Base-by-base conservation (phyloP, 2,113 vertebrate species). In the Pionites leucogaster region DNA sequence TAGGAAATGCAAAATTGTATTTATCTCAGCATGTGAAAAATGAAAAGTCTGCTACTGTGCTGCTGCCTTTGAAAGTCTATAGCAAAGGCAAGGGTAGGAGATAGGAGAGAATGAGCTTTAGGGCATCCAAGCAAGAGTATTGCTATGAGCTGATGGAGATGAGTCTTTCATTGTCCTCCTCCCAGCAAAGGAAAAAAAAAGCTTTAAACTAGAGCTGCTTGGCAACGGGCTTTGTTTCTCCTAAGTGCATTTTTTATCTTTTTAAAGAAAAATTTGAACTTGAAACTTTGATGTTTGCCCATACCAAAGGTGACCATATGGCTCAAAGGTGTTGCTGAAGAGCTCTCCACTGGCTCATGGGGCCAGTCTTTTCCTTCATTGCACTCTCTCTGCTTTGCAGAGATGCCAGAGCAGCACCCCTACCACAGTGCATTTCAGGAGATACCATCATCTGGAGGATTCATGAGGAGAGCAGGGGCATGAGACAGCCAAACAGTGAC, bases 1-100 rank as follows among this genome's bases (percentile, higher is more conserved):
- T 95, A 95, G 59, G 75, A 53, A 89, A 95, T 82, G 60, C 62
- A 59, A 92, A 79, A 92, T 44, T 10, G n/a, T 74, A 49, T 76
- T 85, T 53, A 85, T 82, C 75, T 79, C 84, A 82, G 75, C 59
- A 49, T 72, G 57, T 63, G 67, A 82, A 80, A 87, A 91, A 85
- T 69, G 63, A 79, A 47, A 92, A 53, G 37, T 60, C n/a, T 82
- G 64, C n/a, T 92, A 50, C 62, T 70, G 84, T 78, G 50, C 42
- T 70, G 50, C 69, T 71, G 65, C 47, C 47, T 89, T 79, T 65
- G 41, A 62, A 93, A 50, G 22, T 59, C 78, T 82, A 49, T 29
- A 67, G 44, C 74, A 71, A 92, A 87, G 46, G 42, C n/a, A 88
- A 77, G 76, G 13, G 4, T 9, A 76, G 44, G 14, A 76, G 59